Evolutionary conservation across 2,888 invertebrate species (phyloP).

Genomic region (Acholoe squamosa): DNA sequence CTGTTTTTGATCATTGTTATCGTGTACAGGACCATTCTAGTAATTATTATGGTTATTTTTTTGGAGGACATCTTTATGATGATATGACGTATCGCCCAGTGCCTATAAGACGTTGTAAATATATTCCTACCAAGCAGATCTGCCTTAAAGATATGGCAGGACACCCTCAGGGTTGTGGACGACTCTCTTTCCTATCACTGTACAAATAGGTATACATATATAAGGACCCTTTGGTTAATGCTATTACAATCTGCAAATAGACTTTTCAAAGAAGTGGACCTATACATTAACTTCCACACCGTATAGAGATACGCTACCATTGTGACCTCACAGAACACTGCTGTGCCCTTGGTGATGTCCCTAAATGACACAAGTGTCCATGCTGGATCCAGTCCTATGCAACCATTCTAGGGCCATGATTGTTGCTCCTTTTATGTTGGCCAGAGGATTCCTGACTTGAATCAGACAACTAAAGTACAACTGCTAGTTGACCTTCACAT

Average conservation of each 20-base stretch:
- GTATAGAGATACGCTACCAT: slow-evolving; percentile 6
- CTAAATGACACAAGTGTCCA: neutral
- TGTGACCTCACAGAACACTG: slow-evolving; percentile 8
- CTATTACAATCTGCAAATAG: neutral
- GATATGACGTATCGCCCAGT: neutral
- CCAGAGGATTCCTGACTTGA: neutral
- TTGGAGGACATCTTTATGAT: neutral
- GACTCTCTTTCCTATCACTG: neutral
- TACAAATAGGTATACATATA: neutral
- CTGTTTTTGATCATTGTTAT: neutral
- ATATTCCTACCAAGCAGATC: slow-evolving; percentile 29
- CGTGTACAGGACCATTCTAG: neutral
- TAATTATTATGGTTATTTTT: slow-evolving; percentile 20
- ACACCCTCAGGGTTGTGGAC: neutral
- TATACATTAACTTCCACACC: slow-evolving; percentile 1
- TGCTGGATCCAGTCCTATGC: slow-evolving; percentile 5
- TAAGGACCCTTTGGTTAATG: neutral
- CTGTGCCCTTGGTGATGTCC: slow-evolving; percentile 23
- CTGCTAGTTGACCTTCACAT: neutral
- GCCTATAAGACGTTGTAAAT: neutral
- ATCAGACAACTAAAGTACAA: neutral
- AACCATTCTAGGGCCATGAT: neutral
- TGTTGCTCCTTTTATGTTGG: neutral
- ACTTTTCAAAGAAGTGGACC: neutral
- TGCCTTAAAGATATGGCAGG: neutral